Conservation (phyloP, 2,113 vertebrate species). For the Gymnorhina tibicen region DNA sequence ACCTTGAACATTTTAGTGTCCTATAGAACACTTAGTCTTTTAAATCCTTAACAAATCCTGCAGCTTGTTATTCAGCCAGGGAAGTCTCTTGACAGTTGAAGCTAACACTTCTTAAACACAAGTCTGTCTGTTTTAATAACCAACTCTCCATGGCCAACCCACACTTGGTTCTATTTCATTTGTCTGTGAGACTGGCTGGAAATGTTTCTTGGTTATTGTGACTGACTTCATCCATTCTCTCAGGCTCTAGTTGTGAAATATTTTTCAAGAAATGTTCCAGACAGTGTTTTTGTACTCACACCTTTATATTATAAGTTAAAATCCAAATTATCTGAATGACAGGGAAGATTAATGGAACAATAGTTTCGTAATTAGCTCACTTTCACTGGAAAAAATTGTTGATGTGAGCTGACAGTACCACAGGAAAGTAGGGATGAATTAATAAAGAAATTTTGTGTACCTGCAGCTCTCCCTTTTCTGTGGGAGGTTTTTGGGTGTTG, state of each 20-base stretch:
- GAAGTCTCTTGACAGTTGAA: constrained; percentile 7
- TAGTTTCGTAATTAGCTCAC: background rate
- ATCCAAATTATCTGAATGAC: background rate
- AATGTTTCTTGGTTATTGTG: constrained; percentile 16
- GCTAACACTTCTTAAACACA: constrained; percentile 3
- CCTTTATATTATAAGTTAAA: background rate
- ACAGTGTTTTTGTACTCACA: background rate
- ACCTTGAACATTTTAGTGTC: background rate
- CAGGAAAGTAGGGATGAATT: background rate
- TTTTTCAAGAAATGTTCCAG: background rate
- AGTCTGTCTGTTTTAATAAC: constrained; percentile 35
- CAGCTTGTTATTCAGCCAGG: background rate
- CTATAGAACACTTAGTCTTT: background rate
- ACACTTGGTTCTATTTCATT: constrained; percentile 12
- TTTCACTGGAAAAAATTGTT: background rate
- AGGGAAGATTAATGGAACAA: background rate
- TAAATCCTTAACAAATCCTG: background rate
- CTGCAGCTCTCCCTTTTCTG: background rate
- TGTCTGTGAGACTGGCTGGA: background rate
- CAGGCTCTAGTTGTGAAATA: background rate
- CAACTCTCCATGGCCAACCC: background rate
- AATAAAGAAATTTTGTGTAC: background rate
- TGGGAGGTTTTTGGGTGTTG: background rate
- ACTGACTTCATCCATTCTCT: constrained; percentile 1
- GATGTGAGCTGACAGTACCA: background rate